Evolutionary conservation across 2,797 vertebrate species (phyloP), one percentile per base, ranked within the genome.

Genomic region (Menidia menidia): DNA sequence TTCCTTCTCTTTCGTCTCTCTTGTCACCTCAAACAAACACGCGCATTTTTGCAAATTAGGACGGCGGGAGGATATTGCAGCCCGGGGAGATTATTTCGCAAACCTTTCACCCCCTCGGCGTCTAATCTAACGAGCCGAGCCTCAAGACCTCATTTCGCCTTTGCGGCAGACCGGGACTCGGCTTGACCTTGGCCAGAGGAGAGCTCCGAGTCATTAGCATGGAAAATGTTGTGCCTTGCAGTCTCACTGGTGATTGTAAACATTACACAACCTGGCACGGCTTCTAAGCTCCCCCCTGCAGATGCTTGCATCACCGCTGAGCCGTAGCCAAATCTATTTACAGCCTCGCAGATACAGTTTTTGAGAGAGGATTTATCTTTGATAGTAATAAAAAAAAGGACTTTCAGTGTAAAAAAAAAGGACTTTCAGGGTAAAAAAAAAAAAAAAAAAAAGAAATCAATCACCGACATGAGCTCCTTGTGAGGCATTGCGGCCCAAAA

Each of bases 151-250:
- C 51, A 65, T 82, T 71, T 75, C 71, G 64, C 71, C 73, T 67
- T 64, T 2, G 58, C 45, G 33, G 71, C 67, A 42, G 64, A 47
- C 64, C 74, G 80, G 71, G 69, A 76, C 79, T 63, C 74, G 47
- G 60, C 63, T 82, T 84, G 85, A 88, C 90, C 84, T 88, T 85
- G 86, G 80, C 75, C 78, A 19, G 71, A 75, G 60, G 78, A 11
- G 33, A 65, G 76, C 42, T n/a, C 57, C 15, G 68, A 80, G 64
- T 85, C 78, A 80, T 90, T 82, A 85, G 75, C 75, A 71, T 67
- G 60, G 80, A 73, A 78, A 83, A 77, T 79, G 76, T 64, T 64
- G 52, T 43, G 71, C 78, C 63, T 51, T 2, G 64, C 79, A 61
- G 44, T 71, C 68, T 57, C 71, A 14, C 58, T 70, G 83, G 81